Evolutionary conservation across 2,797 vertebrate species (phyloP), one percentile per base, ranked within the genome.

Genomic region (Myotis myotis): DNA sequence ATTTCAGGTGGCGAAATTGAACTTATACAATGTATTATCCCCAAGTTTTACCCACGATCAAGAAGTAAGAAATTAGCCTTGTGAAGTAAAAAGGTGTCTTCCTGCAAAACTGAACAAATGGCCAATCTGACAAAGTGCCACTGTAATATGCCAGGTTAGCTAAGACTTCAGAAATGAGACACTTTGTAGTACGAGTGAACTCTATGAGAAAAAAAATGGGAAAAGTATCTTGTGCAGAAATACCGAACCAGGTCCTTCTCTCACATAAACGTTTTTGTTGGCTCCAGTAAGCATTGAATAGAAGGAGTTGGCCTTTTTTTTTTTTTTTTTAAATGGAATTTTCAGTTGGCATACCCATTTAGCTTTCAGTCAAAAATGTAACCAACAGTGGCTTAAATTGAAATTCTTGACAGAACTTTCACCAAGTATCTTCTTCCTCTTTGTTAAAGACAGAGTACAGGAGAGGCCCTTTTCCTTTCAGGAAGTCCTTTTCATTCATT

Each of bases 11-110:
- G 82, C 15, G 41, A 93, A 92, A 88, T 88, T 93, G 85, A 94
- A 95, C 57, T 79, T 87, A 92, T 17, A 74, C 41, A 85, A 95
- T 68, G 47, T 93, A 92, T 90, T 94, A 94, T 88, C 36, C 17
- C 57, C 47, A 79, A 87, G 81, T 93, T 95, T 90, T 93, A 78
- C 16, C 47, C 82, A 93, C 28, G 88, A 84, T 90, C 81, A 92
- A 85, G 87, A 93, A 95, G 66, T 80, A 86, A 89, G 91, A 95
- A 97, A 96, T 97, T 94, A 96, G 87, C 91, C 93, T 95, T 93
- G 93, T 86, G 93, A 96, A 94, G 71, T 96, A 80, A 95, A 87
- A 93, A 91, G 30, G 82, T 87, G 51, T 88, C 92, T 93, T 95
- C 81, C 23, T 94, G 57, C 8, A 91, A 86, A 95, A 90, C 44